Evolutionary conservation across 2,888 invertebrate genomes (phyloP).

Genomic region (Crioceris asparagi): DNA sequence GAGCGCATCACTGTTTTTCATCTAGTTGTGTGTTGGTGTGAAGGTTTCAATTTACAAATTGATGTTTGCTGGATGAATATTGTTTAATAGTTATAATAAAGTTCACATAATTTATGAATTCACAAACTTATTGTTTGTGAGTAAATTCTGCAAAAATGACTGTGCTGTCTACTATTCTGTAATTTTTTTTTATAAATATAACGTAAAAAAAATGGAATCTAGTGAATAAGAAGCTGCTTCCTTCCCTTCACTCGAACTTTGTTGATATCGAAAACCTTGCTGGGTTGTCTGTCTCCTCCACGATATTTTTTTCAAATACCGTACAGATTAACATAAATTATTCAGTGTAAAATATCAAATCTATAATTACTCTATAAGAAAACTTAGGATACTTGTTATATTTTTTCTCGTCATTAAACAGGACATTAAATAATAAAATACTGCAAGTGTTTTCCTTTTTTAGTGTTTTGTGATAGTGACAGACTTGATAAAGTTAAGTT

Average conservation of each 20-base stretch:
- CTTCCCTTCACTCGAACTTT: constrained; percentile 9
- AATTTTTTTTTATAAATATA: constrained; percentile 38
- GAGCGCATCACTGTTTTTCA: too few relatives aligned
- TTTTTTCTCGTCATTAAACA: constrained; percentile 26
- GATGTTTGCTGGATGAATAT: too few relatives aligned
- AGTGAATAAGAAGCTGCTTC: constrained; percentile 22
- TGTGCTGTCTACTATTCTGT: too few relatives aligned
- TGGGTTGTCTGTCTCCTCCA: constrained; percentile 25
- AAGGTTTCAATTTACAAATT: too few relatives aligned
- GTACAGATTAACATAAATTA: constrained; percentile 20
- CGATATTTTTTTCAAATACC: constrained; percentile 14
- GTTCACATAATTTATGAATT: too few relatives aligned
- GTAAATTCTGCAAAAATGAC: too few relatives aligned
- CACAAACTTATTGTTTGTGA: too few relatives aligned
- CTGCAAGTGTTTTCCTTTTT: constrained; percentile 20
- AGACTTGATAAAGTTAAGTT: constrained; percentile 7
- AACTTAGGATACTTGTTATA: constrained; percentile 24
- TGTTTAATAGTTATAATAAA: too few relatives aligned
- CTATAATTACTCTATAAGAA: constrained; percentile 20
- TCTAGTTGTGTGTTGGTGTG: too few relatives aligned
- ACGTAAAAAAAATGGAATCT: constrained; percentile 30
- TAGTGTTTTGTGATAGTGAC: constrained; percentile 18
- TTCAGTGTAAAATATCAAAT: constrained; percentile 25
- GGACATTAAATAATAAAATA: constrained; percentile 26
- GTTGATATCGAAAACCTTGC: constrained; percentile 10